Evolutionary conservation across 2,888 invertebrate species (phyloP).

Genomic region (Standfussiana lucernea): DNA sequence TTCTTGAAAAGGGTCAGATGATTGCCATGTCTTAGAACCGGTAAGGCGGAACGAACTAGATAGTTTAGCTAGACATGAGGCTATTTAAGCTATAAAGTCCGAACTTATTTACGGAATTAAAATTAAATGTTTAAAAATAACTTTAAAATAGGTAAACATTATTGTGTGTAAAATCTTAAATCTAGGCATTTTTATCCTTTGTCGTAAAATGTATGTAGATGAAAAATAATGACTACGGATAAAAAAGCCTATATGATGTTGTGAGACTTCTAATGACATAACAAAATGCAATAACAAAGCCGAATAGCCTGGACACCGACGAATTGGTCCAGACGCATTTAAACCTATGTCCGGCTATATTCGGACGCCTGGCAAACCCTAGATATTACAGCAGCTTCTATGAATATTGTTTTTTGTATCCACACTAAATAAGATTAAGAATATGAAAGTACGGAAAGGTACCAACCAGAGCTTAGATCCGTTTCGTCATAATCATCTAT

Average conservation of each 20-base stretch:
- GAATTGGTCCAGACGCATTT: neutral
- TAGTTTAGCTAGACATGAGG: neutral
- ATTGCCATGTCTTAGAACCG: neutral
- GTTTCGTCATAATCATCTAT: constrained; percentile 88
- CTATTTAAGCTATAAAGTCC: neutral
- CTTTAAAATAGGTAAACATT: neutral
- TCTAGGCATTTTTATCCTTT: neutral
- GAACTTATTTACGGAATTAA: neutral
- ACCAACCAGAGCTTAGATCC: constrained; percentile 85
- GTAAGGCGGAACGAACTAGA: neutral
- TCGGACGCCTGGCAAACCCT: neutral
- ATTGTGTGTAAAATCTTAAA: neutral
- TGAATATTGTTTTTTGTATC: neutral
- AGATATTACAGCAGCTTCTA: neutral
- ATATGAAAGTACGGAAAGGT: neutral
- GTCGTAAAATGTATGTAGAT: neutral
- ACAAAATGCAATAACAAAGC: neutral
- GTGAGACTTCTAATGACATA: neutral
- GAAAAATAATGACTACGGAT: neutral
- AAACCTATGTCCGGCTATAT: neutral
- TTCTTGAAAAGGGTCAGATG: neutral
- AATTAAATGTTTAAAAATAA: neutral
- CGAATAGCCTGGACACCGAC: neutral
- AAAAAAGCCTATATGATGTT: neutral
- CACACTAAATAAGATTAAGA: neutral